Conservation (phyloP, 2,113 vertebrate species). For the Zapus hudsonius region DNA sequence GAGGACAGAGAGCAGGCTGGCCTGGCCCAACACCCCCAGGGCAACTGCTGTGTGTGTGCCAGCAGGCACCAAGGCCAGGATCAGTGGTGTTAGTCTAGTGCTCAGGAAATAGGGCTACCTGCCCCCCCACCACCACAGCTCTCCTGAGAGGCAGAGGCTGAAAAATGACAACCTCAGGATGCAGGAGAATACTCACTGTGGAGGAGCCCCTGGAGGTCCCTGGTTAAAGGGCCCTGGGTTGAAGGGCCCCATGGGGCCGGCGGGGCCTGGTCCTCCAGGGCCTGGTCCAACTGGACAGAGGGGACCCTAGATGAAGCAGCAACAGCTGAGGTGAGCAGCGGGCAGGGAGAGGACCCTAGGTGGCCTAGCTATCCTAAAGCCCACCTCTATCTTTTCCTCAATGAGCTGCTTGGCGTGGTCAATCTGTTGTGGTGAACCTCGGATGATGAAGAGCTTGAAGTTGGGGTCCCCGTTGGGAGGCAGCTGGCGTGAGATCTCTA, state of each 20-base stretch:
- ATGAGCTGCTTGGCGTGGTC: conserved; percentile 97
- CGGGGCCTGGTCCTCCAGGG: conserved; percentile 89
- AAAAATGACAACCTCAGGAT: not conserved
- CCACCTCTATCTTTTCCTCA: conserved; percentile 96
- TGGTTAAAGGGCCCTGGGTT: conserved; percentile 93
- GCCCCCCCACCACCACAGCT: not conserved
- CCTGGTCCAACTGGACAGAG: conserved; percentile 92
- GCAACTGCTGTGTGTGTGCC: no score
- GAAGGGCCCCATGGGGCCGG: conserved; percentile 93
- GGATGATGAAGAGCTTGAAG: conserved; percentile 94
- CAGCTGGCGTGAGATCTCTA: conserved; percentile 94
- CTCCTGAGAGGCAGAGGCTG: no score
- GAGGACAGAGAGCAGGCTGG: no score
- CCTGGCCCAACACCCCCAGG: no score
- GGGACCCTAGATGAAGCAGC: conserved; percentile 85
- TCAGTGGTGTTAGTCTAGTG: not conserved
- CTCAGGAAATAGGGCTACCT: not conserved
- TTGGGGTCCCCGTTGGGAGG: conserved; percentile 95
- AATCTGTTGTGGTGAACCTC: conserved; percentile 93
- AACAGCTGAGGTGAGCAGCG: not conserved
- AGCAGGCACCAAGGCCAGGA: no score
- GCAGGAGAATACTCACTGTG: conserved; percentile 88
- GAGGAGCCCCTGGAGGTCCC: conserved; percentile 92
- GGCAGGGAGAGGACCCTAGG: fast-evolving
- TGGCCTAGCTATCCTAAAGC: not conserved